Conservation (phyloP, 2,113 vertebrate species). For the Pantherophis guttatus region DNA sequence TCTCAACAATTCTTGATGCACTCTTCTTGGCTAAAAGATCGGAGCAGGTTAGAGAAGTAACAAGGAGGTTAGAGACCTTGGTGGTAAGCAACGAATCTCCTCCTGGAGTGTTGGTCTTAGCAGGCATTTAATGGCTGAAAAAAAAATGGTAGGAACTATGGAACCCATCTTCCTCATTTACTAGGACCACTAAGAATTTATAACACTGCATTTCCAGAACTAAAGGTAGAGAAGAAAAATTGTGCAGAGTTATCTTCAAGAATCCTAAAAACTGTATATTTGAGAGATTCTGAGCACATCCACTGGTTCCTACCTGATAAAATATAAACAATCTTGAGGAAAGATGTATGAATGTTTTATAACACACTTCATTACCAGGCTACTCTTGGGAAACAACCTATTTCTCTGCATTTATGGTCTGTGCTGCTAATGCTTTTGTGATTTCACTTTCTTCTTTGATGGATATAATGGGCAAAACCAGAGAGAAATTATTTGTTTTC, state of each 20-base stretch:
- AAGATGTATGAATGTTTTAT: constrained; percentile 59
- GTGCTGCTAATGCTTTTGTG: constrained; percentile 14
- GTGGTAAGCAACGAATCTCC: too few species aligned
- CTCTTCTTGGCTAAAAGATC: not conserved
- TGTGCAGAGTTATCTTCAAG: not conserved
- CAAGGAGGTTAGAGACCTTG: not conserved
- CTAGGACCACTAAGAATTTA: not conserved
- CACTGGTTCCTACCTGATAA: constrained; percentile 59
- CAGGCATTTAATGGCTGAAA: not conserved
- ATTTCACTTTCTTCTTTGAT: constrained; percentile 7
- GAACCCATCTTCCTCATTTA: not conserved
- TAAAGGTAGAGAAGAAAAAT: not conserved
- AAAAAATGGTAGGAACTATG: not conserved
- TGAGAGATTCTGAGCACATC: constrained; percentile 24
- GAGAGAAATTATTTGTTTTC: not conserved
- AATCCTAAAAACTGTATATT: constrained; percentile 8
- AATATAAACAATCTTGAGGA: constrained; percentile 51
- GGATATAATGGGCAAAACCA: not conserved
- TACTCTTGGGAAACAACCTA: constrained; percentile 23
- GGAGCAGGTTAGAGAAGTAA: too few species aligned
- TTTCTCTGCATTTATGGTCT: constrained; percentile 31
- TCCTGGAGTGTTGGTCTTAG: not conserved
- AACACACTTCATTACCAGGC: constrained; percentile 36
- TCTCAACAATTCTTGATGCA: not conserved
- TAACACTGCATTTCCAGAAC: not conserved